These are phyloP conservation scores for Lutra lutra DNA, from an alignment of 2,797 vertebrate genomes.

Conservation along the genomic window DNA sequence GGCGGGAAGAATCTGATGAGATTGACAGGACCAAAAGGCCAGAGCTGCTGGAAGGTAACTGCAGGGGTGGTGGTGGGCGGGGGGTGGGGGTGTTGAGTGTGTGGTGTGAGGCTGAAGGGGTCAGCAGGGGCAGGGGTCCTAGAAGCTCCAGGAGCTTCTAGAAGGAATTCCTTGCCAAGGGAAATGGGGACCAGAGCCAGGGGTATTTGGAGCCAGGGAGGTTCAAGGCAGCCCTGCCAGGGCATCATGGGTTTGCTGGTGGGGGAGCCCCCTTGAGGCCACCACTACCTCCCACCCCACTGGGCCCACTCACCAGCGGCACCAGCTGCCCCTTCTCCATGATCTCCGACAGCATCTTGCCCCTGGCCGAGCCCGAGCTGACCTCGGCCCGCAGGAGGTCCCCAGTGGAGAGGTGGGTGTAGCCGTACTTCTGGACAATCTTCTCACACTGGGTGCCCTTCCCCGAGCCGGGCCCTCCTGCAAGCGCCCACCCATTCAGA, in stretches of 20 bases:
- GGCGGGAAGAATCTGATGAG: background rate
- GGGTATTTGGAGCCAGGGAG: background rate
- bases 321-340: slow-evolving; percentile 99
- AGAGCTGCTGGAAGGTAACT: background rate
- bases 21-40: background rate
- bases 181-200: background rate
- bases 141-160: background rate
- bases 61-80: no score
- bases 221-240: background rate
- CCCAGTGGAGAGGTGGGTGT: slow-evolving; percentile 97
- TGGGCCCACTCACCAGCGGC: slow-evolving; percentile 91
- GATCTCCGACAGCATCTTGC: slow-evolving; percentile 95
- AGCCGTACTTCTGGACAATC: slow-evolving; percentile 96
- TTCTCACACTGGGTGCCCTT: slow-evolving; percentile 99
- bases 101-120: background rate
- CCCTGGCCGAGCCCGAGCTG: slow-evolving; percentile 93
- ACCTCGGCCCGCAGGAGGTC: slow-evolving; percentile 97
- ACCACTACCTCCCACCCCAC: accelerated
- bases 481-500: slow-evolving; percentile 50
- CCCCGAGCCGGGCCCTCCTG: slow-evolving; percentile 97
- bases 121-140: background rate
- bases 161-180: background rate
- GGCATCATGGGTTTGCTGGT: background rate
- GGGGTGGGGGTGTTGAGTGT: no score
- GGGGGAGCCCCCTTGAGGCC: background rate